phyloP scores from a whole-genome alignment of 1,140 invertebrate species.

The Rhopalosiphum maidis region DNA sequence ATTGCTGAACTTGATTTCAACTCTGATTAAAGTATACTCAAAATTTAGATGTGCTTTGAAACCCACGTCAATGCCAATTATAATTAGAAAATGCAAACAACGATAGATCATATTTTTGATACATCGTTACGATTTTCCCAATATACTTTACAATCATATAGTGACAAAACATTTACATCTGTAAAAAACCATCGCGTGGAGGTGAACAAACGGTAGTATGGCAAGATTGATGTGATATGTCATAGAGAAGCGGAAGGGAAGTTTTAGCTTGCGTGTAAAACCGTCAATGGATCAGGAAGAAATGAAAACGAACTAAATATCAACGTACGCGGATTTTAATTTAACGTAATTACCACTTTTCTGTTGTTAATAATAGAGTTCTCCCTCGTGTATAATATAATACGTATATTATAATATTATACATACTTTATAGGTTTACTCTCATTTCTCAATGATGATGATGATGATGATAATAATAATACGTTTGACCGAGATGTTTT shows the following conservation, averaged over 20 bases:
- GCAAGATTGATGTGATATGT: too few species aligned
- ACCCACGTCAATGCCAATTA: background rate
- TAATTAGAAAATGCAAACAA: background rate
- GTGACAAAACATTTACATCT: background rate
- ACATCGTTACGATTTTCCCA: background rate
- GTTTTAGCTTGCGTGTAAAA: slow-evolving; percentile 22
- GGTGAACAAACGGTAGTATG: background rate
- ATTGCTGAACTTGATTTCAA: background rate
- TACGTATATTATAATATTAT: background rate
- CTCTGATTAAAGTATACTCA: background rate
- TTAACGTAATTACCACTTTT: background rate
- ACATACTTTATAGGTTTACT: background rate
- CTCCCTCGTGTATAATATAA: background rate
- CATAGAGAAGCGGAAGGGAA: background rate
- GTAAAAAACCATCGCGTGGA: background rate
- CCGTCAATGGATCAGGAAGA: background rate
- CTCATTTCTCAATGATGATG: background rate
- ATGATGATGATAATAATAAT: background rate
- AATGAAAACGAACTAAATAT: slow-evolving; percentile 10
- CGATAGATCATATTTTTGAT: background rate
- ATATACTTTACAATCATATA: background rate
- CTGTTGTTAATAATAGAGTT: background rate
- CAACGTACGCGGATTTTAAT: slow-evolving; percentile 1
- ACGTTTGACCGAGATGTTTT: background rate
- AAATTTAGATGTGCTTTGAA: background rate